phyloP scores from a whole-genome alignment of 2,888 invertebrate genomes.

The Morpho achilles region DNA sequence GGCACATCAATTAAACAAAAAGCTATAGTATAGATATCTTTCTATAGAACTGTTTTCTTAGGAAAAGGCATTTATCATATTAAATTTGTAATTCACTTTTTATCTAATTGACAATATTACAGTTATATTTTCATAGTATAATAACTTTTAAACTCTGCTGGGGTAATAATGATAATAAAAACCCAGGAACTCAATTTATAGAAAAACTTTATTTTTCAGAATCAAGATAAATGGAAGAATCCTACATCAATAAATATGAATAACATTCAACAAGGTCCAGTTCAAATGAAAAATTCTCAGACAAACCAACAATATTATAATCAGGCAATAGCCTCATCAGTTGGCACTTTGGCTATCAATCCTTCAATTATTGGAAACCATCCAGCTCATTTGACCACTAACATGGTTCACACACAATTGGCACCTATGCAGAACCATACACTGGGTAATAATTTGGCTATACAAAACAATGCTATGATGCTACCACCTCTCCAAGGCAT shows the following conservation, averaged over 20 bases:
- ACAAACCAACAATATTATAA: constrained; percentile 73
- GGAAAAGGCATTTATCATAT: background rate
- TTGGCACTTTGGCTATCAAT: constrained; percentile 69
- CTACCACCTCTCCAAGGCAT: constrained; percentile 70
- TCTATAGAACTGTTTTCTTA: too few species aligned
- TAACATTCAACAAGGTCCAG: constrained; percentile 79
- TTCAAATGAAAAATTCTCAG: constrained; percentile 71
- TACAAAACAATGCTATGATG: constrained; percentile 73
- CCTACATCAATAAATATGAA: constrained; percentile 79
- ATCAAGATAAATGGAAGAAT: constrained; percentile 93
- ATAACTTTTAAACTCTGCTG: background rate
- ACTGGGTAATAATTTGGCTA: constrained; percentile 61
- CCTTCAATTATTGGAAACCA: constrained; percentile 72
- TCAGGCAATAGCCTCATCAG: constrained; percentile 70
- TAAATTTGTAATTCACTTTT: background rate
- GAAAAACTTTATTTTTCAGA: constrained; percentile 70
- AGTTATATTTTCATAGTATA: background rate
- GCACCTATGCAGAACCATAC: constrained; percentile 73
- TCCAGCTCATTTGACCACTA: constrained; percentile 65
- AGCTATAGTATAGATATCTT: too few species aligned
- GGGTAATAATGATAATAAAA: too few species aligned
- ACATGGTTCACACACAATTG: constrained; percentile 77
- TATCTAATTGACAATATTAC: background rate
- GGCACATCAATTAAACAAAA: too few species aligned
- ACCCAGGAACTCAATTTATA: background rate